Base-by-base conservation (phyloP, 2,888 invertebrate species). In the Lobophora halterata region DNA sequence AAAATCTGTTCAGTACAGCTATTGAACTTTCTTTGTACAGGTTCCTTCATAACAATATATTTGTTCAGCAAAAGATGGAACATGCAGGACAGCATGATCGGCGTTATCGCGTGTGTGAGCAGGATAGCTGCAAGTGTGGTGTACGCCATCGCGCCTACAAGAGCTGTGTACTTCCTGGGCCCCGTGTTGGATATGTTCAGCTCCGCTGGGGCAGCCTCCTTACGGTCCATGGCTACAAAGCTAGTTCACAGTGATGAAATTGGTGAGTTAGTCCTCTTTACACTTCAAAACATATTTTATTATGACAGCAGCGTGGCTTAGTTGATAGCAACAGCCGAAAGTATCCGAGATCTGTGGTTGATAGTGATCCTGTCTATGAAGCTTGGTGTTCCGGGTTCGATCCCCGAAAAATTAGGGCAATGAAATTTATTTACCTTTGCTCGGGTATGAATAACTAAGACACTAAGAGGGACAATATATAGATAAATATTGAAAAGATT, bases 151-250 rank as follows among this genome's bases (percentile, higher is more conserved):
- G 89, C 89, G 0, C 82, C 83, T 0, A 74, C 62, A 5, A 65
- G 81, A 18, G 74, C 77, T 0, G 59, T 88, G 33, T 88, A 89
- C 70, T 89, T 88, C 71, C 55, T 89, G 32, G 90, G 89, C 9
- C 88, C 88, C 3, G 64, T 87, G 16, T 69, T 89, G 61, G 89
- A 89, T 34, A 80, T 90, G 73, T 87, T 89, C 53, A 89, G 89
- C 46, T 87, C 89, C 0, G 89, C 90, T 1, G 88, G 88, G 0
- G 87, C 89, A 1, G 89, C 90, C 1, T 89, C 89, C 0, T 71
- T 90, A 46, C 73, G 90, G 45, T 90, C 90, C 0, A 88, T 90
- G 21, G 89, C 88, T 7, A 88, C 90, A 1, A 90, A 90, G 60
- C 65, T 90, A 31, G 90, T 90, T 13, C 74, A 86, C 29, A 65